Percentiles rank a stretch among this genome's conserved stretches.
Conservation (phyloP, 2,113 vertebrate genomes). For the Ctenomys sociabilis region DNA sequence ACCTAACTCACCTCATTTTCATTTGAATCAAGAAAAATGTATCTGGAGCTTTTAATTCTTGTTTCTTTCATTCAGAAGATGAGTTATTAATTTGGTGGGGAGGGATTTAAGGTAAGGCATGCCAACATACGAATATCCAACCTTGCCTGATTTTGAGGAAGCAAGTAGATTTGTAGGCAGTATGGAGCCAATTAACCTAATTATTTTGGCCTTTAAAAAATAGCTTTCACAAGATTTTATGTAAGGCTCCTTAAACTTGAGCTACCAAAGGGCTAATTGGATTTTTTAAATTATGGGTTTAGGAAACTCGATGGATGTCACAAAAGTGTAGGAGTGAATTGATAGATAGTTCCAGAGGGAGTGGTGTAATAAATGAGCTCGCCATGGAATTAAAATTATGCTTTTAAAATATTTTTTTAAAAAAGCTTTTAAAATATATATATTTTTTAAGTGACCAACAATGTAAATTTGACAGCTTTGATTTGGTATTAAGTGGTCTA, state of each 20-base stretch:
- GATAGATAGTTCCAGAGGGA: neutral
- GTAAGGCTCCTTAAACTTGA: constrained; percentile 37
- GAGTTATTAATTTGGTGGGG: neutral
- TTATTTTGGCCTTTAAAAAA: constrained; percentile 44
- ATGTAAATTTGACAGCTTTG: constrained; percentile 4
- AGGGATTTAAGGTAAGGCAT: neutral
- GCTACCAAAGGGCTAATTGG: constrained; percentile 2
- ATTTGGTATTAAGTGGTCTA: neutral
- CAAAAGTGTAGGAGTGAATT: constrained; percentile 24
- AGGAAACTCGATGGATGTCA: neutral
- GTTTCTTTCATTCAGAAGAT: constrained; percentile 38
- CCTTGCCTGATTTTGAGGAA: constrained; percentile 46
- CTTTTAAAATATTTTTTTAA: constrained; percentile 40
- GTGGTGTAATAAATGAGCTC: neutral
- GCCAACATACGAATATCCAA: neutral
- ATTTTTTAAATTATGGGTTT: neutral
- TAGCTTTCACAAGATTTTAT: constrained; percentile 24
- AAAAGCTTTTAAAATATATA: constrained; percentile 42
- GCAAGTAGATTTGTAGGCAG: neutral
- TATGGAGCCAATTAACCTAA: constrained; percentile 22
- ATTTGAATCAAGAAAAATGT: neutral
- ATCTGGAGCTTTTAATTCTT: neutral
- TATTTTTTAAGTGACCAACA: neutral
- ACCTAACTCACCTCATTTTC: neutral
- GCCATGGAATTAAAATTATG: neutral